Base-by-base conservation (phyloP, 2,888 invertebrate genomes). In the Tethea ocularis region DNA sequence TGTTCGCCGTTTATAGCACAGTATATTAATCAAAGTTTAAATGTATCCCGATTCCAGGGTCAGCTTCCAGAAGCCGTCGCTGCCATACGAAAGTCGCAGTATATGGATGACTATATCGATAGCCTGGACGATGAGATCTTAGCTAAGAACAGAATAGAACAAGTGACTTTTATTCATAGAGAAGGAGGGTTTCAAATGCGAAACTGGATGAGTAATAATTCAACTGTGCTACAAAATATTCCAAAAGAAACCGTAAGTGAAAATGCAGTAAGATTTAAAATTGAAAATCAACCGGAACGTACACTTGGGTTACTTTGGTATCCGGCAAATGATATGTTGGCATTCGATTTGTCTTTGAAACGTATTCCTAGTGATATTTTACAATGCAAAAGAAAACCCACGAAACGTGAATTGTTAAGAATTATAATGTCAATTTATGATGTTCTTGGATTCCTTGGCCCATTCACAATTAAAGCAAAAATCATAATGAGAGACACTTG, bases 391-490 rank as follows among this genome's bases (percentile, higher is more conserved):
- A 2, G 41, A 7, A 17, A 17, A 41, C 41, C 64, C 1, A 69
- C 66, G 0, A 69, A 69, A 33, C 24, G 67, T 24, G 58, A 60
- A 17, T 36, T 64, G 11, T 52, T 67, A 17, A 29, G 52, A 1
- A 15, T 60, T 0, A 33, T 67, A 0, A 65, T 64, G 59, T 60
- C 64, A 0, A 54, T 71, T 1, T 68, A 67, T 38, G 71, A 72
- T 53, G 52, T 67, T 8, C 59, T 52, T 38, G 68, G 67, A 13
- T 59, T 63, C 29, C 56, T 60, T 0, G n/a, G 54, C 11, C 69
- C 69, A 3, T 55, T 63, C 10, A 62, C 65, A 6, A 57, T 69
- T 10, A 23, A 61, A 33, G 57, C 55, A 1, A 67, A 67, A 58
- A 60, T 68, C 3, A 38, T 66, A 3, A 10, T 72, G 3, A 66